A percentile compares a stretch with the other conserved stretches of the same genome.
These are phyloP conservation scores for Abrostola tripartita DNA, from an alignment of 2,888 invertebrate genomes.

Conservation along the genomic window DNA sequence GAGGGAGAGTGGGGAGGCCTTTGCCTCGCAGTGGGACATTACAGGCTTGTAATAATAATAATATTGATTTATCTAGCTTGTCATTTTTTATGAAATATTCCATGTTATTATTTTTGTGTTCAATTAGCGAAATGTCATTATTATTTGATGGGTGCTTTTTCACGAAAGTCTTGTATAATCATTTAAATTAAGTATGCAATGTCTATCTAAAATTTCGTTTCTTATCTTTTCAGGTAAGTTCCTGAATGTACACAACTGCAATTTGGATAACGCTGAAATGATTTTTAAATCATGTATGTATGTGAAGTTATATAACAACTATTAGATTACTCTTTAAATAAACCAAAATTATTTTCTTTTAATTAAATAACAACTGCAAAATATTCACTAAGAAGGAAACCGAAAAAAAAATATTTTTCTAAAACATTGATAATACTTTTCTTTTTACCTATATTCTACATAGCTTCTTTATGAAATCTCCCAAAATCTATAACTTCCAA, in stretches of 20 bases:
- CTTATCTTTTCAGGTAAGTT: constrained; percentile 62
- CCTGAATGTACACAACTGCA: background rate
- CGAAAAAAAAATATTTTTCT: too few relatives aligned
- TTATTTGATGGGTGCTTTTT: background rate
- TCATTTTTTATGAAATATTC: background rate
- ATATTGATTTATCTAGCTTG: too few relatives aligned
- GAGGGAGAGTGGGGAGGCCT: too few relatives aligned
- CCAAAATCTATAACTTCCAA: constrained; percentile 1
- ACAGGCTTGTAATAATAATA: too few relatives aligned
- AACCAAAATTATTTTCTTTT: too few relatives aligned
- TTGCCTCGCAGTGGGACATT: too few relatives aligned
- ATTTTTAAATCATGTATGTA: constrained; percentile 14
- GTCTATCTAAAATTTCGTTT: background rate
- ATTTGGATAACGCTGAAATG: background rate
- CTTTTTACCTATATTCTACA: too few relatives aligned
- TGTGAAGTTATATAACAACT: background rate
- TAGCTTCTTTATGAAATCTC: background rate
- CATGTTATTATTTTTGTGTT: background rate
- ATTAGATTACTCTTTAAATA: background rate
- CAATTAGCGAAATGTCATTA: background rate
- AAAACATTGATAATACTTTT: too few relatives aligned
- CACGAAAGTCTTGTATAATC: background rate
- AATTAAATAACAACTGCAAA: too few relatives aligned
- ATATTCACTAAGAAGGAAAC: too few relatives aligned
- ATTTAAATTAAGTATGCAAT: background rate